These are phyloP conservation scores for Leptodactylus fallax DNA, from an alignment of 2,797 vertebrate genomes.

Conservation along the genomic window DNA sequence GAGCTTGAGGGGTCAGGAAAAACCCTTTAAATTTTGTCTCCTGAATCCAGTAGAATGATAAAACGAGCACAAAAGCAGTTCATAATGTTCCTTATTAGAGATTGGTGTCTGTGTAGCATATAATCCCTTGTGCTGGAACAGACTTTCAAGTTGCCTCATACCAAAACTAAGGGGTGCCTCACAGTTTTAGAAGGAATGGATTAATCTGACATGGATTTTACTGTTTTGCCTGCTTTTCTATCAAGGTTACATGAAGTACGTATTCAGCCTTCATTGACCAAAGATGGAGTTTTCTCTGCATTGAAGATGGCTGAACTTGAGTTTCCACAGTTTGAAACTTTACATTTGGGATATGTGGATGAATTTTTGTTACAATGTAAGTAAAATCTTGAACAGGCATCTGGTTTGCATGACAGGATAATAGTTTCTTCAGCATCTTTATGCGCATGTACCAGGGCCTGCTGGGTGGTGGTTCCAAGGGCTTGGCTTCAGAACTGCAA, in stretches of 20 bases:
- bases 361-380: slow-evolving; percentile 97
- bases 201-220: background rate
- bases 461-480: background rate
- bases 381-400: slow-evolving; percentile 58
- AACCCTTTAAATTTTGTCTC: too few relatives aligned
- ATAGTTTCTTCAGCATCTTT: background rate
- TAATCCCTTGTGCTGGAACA: too few relatives aligned
- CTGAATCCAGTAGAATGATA: too few relatives aligned
- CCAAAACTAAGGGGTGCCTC: too few relatives aligned
- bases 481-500: too few relatives aligned
- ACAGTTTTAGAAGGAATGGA: background rate
- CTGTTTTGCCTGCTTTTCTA: background rate
- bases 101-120: too few relatives aligned
- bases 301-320: slow-evolving; percentile 98
- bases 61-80: too few relatives aligned
- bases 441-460: background rate
- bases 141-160: too few relatives aligned
- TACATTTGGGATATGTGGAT: slow-evolving; percentile 97
- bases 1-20: too few relatives aligned
- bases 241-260: slow-evolving; percentile 95
- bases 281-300: slow-evolving; percentile 98
- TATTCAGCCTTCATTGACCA: slow-evolving; percentile 97
- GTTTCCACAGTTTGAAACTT: slow-evolving; percentile 98
- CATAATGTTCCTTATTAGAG: too few relatives aligned
- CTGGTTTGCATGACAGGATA: background rate